Evolutionary conservation across 2,888 invertebrate species (phyloP), one percentile per base, ranked within the genome.

Genomic region (Orchesellides sinensis): DNA sequence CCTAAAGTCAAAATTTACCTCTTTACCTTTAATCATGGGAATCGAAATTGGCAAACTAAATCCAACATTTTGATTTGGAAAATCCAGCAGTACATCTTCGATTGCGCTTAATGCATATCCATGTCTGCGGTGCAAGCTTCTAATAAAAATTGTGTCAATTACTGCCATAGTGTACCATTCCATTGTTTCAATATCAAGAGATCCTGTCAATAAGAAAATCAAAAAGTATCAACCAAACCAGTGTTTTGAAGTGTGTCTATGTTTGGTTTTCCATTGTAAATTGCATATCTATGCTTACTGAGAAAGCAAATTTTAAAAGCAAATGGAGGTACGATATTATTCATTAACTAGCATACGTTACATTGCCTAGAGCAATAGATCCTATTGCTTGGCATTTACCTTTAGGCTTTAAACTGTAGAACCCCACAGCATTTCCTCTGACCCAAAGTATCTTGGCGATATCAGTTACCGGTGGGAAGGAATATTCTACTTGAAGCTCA

Each of bases 81-180:
- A 88, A 1, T 82, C 88, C 17, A 77, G 52, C 2, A 89, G 81
- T 21, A 90, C 79, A 72, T 90, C 90, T 47, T 88, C 77, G 23
- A 90, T 63, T 56, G 90, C 89, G 70, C 88, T 88, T 32, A 83
- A 86, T 21, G 89, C 90, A 70, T 89, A 89, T 17, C 90, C 90
- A 77, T 87, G 87, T 63, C 89, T 88, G 78, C 91, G 88, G 70
- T 89, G 87, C 52, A 88, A 80, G 63, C 88, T 87, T 27, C 89
- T 88, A 19, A 91, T 89, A 73, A 90, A 91, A 29, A 90, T 89
- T 1, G 90, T 90, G 82, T 91, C 90, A 19, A 91, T 66, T 2
- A 90, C 90, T 17, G 89, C 87, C 90, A 90, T 89, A 2, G 87
- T 81, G 85, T 90, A 90, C 27, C 80, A 87, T 23, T 89, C 88